These are phyloP conservation scores for Microhierax caerulescens DNA, from an alignment of 2,797 vertebrate genomes.

Conservation along the genomic window DNA sequence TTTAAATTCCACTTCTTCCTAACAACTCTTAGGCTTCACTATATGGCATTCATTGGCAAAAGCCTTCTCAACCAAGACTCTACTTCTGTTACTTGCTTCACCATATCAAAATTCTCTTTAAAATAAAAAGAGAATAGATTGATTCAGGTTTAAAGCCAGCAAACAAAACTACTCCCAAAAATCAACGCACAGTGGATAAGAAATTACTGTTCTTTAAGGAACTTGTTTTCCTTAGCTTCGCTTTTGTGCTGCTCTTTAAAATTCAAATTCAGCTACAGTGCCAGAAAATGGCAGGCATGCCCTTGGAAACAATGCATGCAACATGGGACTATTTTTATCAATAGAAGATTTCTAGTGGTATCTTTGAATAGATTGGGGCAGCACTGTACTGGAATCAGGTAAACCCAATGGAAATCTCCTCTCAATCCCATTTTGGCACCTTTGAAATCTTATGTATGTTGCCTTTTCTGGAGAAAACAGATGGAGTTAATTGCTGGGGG, in stretches of 20 bases:
- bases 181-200: accelerated
- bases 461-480: background rate
- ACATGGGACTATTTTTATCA: background rate
- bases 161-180: background rate
- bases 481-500: background rate
- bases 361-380: background rate
- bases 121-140: background rate
- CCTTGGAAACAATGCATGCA: background rate
- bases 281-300: background rate
- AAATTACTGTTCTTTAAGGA: background rate
- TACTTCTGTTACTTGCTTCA: background rate
- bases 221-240: background rate
- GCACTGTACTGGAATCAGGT: background rate
- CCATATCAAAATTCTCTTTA: accelerated
- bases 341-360: background rate
- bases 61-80: background rate
- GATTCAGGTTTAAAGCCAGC: background rate
- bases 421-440: background rate
- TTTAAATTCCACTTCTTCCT: background rate
- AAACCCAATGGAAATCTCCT: background rate
- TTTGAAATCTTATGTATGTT: background rate
- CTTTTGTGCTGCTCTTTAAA: background rate
- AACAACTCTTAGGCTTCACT: background rate
- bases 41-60: background rate
- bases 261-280: background rate